Evolutionary conservation across 2,888 invertebrate species (phyloP).

Genomic region (Pristionchus fissidentatus): DNA sequence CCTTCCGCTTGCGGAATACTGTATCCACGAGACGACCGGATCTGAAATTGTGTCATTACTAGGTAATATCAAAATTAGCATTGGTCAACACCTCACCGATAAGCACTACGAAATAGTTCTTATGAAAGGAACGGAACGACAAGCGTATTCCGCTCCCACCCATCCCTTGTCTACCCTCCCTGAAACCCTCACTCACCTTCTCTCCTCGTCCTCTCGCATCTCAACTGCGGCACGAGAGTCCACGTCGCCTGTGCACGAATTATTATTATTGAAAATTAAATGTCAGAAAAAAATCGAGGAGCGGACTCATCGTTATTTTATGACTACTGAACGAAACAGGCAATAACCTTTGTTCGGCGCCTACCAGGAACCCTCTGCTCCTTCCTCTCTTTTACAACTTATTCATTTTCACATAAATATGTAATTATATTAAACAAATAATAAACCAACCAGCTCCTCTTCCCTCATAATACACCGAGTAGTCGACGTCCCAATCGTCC

Average conservation of each 20-base stretch:
- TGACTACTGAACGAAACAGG: too few species aligned
- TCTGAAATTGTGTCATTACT: slow-evolving; percentile 16
- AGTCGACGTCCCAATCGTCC: slow-evolving; percentile 81
- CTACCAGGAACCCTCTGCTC: too few species aligned
- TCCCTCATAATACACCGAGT: slow-evolving; percentile 78
- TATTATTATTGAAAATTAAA: too few species aligned
- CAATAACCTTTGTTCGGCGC: too few species aligned
- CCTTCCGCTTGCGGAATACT: slow-evolving; percentile 42
- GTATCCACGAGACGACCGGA: slow-evolving; percentile 33
- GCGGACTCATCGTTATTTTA: too few species aligned
- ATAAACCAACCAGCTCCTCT: slow-evolving; percentile 72
- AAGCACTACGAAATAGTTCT: background rate
- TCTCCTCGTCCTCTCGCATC: slow-evolving; percentile 76
- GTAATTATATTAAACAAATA: background rate
- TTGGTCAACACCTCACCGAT: background rate
- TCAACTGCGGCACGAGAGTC: slow-evolving; percentile 78
- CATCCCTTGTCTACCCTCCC: background rate
- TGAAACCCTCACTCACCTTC: slow-evolving; percentile 50
- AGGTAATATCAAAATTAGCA: background rate
- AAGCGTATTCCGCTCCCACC: background rate
- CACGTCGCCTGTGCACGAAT: slow-evolving; percentile 77
- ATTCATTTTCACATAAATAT: too few species aligned
- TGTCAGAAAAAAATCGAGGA: background rate
- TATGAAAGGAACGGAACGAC: too few species aligned
- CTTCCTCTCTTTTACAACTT: too few species aligned